Conservation (phyloP, 2,888 invertebrate species). For the Argyra leucocephala region DNA sequence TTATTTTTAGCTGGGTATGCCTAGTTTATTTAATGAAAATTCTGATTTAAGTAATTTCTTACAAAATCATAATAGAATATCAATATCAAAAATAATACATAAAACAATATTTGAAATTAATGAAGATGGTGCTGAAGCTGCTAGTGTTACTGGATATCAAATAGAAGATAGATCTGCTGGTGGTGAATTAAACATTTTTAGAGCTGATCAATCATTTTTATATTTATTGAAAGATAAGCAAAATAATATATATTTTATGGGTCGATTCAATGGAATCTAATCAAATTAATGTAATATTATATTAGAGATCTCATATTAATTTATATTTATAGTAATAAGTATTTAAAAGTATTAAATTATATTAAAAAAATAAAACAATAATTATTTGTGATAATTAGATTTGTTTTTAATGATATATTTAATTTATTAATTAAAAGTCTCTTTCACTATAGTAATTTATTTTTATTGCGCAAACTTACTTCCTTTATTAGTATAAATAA, state of each 20-base stretch:
- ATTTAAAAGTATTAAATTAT: no score
- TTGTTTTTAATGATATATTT: no score
- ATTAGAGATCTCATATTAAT: no score
- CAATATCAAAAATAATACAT: conserved; percentile 65
- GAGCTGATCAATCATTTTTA: background rate
- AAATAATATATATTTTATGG: background rate
- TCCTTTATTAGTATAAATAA: no score
- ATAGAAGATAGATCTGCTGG: background rate
- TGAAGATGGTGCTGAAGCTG: conserved; percentile 82
- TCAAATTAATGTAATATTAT: no score
- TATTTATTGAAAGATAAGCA: background rate
- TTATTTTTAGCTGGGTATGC: conserved; percentile 56
- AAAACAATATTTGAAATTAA: conserved; percentile 82
- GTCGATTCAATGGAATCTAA: background rate
- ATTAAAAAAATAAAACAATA: no score
- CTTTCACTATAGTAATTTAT: no score
- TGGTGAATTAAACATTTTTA: background rate
- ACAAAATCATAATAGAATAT: conserved; percentile 46
- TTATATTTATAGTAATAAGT: no score
- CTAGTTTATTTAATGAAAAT: conserved; percentile 50
- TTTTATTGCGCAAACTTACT: no score
- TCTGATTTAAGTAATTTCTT: conserved; percentile 63
- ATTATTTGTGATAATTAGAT: no score
- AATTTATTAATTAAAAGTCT: no score
- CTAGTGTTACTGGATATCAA: conserved; percentile 62